These are phyloP conservation scores for Cheilinus undulatus DNA, from an alignment of 2,113 vertebrate species.

Conservation along the genomic window DNA sequence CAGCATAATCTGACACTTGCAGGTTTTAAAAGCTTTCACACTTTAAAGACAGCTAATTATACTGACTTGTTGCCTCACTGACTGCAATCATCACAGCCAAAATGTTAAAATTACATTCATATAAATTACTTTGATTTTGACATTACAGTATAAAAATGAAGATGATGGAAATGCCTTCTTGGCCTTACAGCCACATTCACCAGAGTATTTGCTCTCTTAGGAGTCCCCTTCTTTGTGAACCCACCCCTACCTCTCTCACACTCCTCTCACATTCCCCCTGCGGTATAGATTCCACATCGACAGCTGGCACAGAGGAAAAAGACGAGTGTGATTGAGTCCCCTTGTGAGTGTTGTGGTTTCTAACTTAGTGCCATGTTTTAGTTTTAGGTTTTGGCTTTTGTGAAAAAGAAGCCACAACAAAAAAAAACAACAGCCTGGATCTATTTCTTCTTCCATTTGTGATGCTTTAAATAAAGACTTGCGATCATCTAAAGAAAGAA, in stretches of 20 bases:
- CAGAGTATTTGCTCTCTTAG: slow-evolving; percentile 14
- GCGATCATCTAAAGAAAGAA: too few species aligned
- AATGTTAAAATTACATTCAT: not conserved
- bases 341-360: slow-evolving; percentile 46
- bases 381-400: not conserved
- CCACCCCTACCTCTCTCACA: slow-evolving; percentile 80
- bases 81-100: not conserved
- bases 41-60: not conserved
- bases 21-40: not conserved
- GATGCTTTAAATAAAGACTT: not conserved
- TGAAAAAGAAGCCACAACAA: slow-evolving; percentile 2
- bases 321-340: slow-evolving; percentile 34
- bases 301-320: slow-evolving; percentile 77
- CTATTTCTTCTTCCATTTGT: not conserved
- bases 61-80: too few species aligned
- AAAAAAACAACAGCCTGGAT: not conserved
- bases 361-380: slow-evolving; percentile 31
- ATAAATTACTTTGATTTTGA: not conserved
- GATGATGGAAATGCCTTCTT: not conserved
- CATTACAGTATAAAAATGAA: not conserved
- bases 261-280: slow-evolving; percentile 77
- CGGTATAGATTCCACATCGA: slow-evolving; percentile 78
- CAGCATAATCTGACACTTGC: too few species aligned
- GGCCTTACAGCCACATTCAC: slow-evolving; percentile 10
- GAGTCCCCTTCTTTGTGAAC: slow-evolving; percentile 43